Base-by-base conservation (phyloP, 2,113 vertebrate genomes). In the Progne subis region DNA sequence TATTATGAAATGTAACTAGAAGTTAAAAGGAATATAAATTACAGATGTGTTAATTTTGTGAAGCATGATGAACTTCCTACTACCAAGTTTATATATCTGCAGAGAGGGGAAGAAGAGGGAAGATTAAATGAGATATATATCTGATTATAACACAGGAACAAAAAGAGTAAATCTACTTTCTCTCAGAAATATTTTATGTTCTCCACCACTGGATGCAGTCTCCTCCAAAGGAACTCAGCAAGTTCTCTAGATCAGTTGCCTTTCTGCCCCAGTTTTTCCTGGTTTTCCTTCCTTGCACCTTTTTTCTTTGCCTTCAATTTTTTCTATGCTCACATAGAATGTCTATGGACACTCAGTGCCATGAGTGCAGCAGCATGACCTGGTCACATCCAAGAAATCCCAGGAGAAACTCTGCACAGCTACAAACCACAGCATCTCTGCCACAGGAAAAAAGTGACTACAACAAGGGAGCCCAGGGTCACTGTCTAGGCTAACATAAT, bases 11-110 rank as follows among this genome's bases (percentile, higher is more conserved):
- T 68, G 49, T n/a, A 96, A 95, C 82, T 71, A 78, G 76, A 96
- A 94, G 77, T 91, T 95, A 94, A 94, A 96, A 96, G 86, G 94
- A 74, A 88, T 94, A 88, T 95, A 93, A 93, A 93, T 94, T 94
- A 95, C 93, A 96, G 80, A 93, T 88, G 86, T 83, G 77, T 69
- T 92, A 84, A 93, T 95, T 96, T 96, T 84, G 39, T 89, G 88
- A 64, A 86, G 80, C 86, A 89, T 26, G 60, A 86, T 81, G 76
- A 94, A 91, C 80, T 86, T 92, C 61, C 55, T 50, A 70, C 86
- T 88, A 81, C 11, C 31, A 76, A 92, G 77, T 89, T 93, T 63
- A 57, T 83, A 11, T 79, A 85, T 91, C 65, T 95, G 61, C 69
- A 72, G 69, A 81, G 77, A 78, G 31, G 60, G 64, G 31, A 90